Evolutionary conservation across 1,140 invertebrate species (phyloP).

Genomic region (Helicorthomorpha holstii): DNA sequence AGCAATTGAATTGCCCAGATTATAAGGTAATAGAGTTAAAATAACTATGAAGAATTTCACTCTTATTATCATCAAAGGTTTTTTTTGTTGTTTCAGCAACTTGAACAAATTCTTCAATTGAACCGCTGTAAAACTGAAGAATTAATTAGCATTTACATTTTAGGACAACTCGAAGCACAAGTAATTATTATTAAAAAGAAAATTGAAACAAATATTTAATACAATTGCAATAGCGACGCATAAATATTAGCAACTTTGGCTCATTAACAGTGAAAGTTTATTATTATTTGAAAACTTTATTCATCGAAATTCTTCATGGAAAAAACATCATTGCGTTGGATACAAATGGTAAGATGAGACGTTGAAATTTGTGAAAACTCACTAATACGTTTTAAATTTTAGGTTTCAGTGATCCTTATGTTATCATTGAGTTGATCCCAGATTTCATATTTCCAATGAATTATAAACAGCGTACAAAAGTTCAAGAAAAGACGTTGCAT

Average conservation of each 20-base stretch:
- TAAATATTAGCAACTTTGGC: conserved; percentile 31
- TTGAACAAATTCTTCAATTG: conserved; percentile 59
- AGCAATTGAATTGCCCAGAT: conserved; percentile 52
- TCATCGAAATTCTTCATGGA: conserved; percentile 69
- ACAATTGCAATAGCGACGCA: too few species aligned
- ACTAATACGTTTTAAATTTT: too few species aligned
- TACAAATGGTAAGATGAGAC: too few species aligned
- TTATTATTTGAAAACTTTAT: conserved; percentile 72
- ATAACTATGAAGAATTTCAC: too few species aligned
- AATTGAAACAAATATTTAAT: too few species aligned
- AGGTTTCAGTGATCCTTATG: conserved; percentile 86
- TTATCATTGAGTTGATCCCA: conserved; percentile 81
- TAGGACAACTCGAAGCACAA: conserved; percentile 58
- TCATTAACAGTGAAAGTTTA: conserved; percentile 53
- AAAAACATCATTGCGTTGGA: conserved; percentile 81
- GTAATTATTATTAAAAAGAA: too few species aligned
- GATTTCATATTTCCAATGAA: conserved; percentile 62
- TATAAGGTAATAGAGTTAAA: too few species aligned
- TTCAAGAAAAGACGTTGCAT: conserved; percentile 85
- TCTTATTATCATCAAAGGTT: too few species aligned
- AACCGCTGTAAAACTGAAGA: conserved; percentile 67
- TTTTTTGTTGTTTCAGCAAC: too few species aligned
- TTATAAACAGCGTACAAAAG: conserved; percentile 69
- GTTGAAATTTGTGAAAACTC: too few species aligned
- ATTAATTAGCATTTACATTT: conserved; percentile 67